These are phyloP conservation scores for Dolichallabes microphthalmus DNA, from an alignment of 2,113 vertebrate species.

Conservation along the genomic window DNA sequence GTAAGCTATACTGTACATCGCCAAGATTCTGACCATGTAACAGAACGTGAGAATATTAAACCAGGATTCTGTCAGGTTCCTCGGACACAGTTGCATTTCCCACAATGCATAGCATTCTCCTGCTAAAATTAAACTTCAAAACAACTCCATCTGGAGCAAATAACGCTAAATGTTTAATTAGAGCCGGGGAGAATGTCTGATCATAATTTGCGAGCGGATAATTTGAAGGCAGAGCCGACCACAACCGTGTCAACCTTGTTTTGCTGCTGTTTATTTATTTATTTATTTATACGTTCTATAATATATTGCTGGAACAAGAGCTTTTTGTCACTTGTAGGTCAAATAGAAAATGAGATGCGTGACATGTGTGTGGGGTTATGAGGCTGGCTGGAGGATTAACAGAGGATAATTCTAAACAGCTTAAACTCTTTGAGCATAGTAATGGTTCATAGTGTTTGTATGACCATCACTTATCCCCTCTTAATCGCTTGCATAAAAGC, in stretches of 20 bases:
- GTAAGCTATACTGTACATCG: neutral
- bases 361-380: slow-evolving; percentile 31
- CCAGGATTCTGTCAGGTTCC: slow-evolving; percentile 38
- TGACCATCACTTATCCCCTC: slow-evolving; percentile 25
- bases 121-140: slow-evolving; percentile 66
- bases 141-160: slow-evolving; percentile 80
- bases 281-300: slow-evolving; percentile 55
- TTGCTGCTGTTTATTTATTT: slow-evolving; percentile 58
- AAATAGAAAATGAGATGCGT: slow-evolving; percentile 33
- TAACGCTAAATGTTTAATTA: slow-evolving; percentile 81
- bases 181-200: slow-evolving; percentile 70
- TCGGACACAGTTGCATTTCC: slow-evolving; percentile 44
- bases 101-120: slow-evolving; percentile 63
- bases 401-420: slow-evolving; percentile 52
- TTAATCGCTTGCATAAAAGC: slow-evolving; percentile 46
- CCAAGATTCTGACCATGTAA: neutral
- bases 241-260: slow-evolving; percentile 70
- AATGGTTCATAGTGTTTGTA: slow-evolving; percentile 43
- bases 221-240: slow-evolving; percentile 76
- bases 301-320: slow-evolving; percentile 47
- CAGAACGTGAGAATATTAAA: neutral
- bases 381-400: slow-evolving; percentile 33
- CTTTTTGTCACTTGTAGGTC: slow-evolving; percentile 41
- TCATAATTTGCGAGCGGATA: slow-evolving; percentile 76
- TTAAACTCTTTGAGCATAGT: slow-evolving; percentile 42